phyloP scores from a whole-genome alignment of 64 coral and sea anemone genomes.

The Astreopora myriophthalma region DNA sequence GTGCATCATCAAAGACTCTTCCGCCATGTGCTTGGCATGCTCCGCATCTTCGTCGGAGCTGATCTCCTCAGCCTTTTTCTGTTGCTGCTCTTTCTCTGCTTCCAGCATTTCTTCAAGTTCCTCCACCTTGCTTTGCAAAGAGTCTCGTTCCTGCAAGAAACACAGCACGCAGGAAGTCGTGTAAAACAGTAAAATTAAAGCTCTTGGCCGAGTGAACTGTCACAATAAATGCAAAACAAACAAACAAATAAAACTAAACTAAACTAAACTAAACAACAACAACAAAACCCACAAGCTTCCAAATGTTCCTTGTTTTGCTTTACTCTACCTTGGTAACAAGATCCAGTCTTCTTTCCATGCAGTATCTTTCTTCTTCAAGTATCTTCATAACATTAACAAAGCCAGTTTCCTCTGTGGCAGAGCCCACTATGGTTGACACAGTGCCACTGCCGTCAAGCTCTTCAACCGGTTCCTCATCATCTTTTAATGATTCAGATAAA shows the following conservation, averaged over 20 bases:
- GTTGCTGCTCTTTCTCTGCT: conserved; percentile 85
- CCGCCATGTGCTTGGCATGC: conserved; percentile 77
- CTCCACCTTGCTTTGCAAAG: conserved; percentile 64
- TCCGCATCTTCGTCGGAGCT: conserved; percentile 94
- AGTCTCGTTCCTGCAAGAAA: conserved; percentile 58
- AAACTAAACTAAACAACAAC: no score
- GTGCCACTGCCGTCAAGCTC: conserved; percentile 75
- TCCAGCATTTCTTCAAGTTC: conserved; percentile 94
- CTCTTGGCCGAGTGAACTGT: no score
- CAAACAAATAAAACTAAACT: no score
- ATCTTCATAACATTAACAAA: conserved; percentile 84
- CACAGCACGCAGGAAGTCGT: neutral
- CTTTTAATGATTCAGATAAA: neutral
- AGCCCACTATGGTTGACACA: conserved; percentile 70
- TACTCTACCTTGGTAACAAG: conserved; percentile 71
- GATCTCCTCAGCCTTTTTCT: conserved; percentile 88
- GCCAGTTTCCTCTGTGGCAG: conserved; percentile 66
- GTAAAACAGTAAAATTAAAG: no score
- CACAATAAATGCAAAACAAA: no score
- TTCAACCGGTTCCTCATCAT: neutral
- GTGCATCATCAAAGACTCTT: conserved; percentile 78
- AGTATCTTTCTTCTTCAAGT: conserved; percentile 92
- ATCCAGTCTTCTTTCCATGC: conserved; percentile 85
- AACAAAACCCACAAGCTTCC: no score
- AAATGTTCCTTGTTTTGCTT: neutral